Evolutionary conservation across 2,888 invertebrate species (phyloP).

Genomic region (Hoplodrina ambigua): DNA sequence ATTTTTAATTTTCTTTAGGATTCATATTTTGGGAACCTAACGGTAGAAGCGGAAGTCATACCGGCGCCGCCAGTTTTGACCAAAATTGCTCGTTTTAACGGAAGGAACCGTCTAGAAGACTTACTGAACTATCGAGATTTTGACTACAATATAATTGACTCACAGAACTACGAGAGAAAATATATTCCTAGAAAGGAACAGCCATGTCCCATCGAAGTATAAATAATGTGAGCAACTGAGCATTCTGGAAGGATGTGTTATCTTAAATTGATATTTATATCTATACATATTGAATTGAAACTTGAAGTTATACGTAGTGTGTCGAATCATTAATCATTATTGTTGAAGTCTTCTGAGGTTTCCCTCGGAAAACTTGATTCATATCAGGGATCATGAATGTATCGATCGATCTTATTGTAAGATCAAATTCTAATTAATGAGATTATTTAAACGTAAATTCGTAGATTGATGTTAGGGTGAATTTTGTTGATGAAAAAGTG

Average conservation of each 20-base stretch:
- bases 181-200: slow-evolving; percentile 75
- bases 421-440: slow-evolving; percentile 29
- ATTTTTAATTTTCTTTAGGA: slow-evolving; percentile 75
- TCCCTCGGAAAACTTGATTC: too few species aligned
- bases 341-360: neutral
- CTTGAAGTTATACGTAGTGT: neutral
- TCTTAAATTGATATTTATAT: neutral
- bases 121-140: slow-evolving; percentile 84
- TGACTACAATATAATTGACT: slow-evolving; percentile 79
- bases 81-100: slow-evolving; percentile 82
- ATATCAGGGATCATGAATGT: neutral
- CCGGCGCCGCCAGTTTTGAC: slow-evolving; percentile 79
- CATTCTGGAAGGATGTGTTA: slow-evolving; percentile 3
- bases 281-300: too few species aligned
- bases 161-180: slow-evolving; percentile 74
- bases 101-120: slow-evolving; percentile 80
- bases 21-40: slow-evolving; percentile 81
- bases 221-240: slow-evolving; percentile 25
- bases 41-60: slow-evolving; percentile 78
- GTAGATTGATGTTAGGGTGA: neutral
- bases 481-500: slow-evolving; percentile 21
- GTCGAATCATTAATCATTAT: too few species aligned
- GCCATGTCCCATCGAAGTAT: slow-evolving; percentile 74
- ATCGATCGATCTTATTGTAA: slow-evolving; percentile 13
- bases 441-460: slow-evolving; percentile 40